Percentiles rank a stretch among this genome's conserved stretches.
phyloP scores from a whole-genome alignment of 2,888 invertebrate genomes.

The Drosophila demipolita region DNA sequence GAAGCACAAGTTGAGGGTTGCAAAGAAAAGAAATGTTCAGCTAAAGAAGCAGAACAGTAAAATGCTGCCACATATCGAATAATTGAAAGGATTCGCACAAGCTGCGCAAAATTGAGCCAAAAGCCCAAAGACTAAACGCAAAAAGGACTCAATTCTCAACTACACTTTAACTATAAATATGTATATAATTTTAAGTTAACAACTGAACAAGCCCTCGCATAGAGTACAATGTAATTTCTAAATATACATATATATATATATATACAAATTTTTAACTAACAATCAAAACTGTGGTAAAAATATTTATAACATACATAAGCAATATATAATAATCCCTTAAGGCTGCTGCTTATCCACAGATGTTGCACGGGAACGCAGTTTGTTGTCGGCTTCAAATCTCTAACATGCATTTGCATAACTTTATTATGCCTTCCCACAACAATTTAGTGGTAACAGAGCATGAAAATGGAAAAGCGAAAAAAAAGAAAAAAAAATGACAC shows the following conservation, averaged over 20 bases:
- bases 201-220: not conserved
- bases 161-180: not conserved
- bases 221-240: not conserved
- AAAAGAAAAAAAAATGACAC: too few relatives aligned
- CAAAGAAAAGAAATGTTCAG: conserved; percentile 18
- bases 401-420: conserved; percentile 13
- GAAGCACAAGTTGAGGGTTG: conserved; percentile 33
- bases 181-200: not conserved
- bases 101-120: conserved; percentile 57
- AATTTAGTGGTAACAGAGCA: conserved; percentile 4
- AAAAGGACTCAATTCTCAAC: not conserved
- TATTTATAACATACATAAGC: too few relatives aligned
- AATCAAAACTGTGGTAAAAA: not conserved
- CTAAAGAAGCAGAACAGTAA: conserved; percentile 26
- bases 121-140: not conserved
- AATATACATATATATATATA: not conserved
- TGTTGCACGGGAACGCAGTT: not conserved
- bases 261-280: not conserved
- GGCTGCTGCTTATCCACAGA: not conserved
- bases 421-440: not conserved
- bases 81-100: conserved; percentile 76
- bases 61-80: conserved; percentile 73
- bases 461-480: not conserved
- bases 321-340: not conserved
- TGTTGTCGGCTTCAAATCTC: not conserved